Evolutionary conservation across 92 coral and sea anemone genomes (phyloP).

Genomic region (Zoanthus solanderi): DNA sequence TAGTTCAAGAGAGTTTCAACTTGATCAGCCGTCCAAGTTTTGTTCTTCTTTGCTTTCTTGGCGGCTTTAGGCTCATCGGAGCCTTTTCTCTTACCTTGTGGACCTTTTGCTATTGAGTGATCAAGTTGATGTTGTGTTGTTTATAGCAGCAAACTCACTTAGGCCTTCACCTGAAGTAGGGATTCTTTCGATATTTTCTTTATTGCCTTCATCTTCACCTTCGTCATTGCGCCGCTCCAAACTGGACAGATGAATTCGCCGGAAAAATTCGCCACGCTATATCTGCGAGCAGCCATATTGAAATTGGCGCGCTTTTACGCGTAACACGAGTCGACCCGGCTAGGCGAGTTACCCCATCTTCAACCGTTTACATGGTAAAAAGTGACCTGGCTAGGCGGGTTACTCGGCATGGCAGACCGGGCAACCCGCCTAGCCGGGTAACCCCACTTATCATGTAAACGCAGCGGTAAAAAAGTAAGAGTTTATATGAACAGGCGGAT

Average conservation of each 20-base stretch:
- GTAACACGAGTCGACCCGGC: too few species aligned
- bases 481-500: too few species aligned
- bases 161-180: background rate
- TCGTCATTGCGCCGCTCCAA: slow-evolving; percentile 1
- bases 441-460: too few species aligned
- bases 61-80: slow-evolving; percentile 5
- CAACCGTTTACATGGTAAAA: too few species aligned
- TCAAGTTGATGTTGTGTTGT: background rate
- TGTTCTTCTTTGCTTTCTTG: slow-evolving; percentile 5
- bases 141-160: slow-evolving; percentile 7
- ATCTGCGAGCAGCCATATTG: background rate
- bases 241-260: background rate
- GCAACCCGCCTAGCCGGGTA: too few species aligned
- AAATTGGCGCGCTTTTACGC: background rate
- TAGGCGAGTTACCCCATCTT: too few species aligned
- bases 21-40: background rate
- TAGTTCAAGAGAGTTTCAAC: background rate
- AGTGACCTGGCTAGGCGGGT: too few species aligned
- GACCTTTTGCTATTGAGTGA: background rate
- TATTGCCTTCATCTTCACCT: slow-evolving; percentile 5
- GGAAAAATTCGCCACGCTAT: background rate
- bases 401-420: too few species aligned
- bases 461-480: too few species aligned
- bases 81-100: slow-evolving; percentile 4
- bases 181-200: background rate